Conservation (phyloP, 1,140 invertebrate species). For the Stegodyphus mimosarum region DNA sequence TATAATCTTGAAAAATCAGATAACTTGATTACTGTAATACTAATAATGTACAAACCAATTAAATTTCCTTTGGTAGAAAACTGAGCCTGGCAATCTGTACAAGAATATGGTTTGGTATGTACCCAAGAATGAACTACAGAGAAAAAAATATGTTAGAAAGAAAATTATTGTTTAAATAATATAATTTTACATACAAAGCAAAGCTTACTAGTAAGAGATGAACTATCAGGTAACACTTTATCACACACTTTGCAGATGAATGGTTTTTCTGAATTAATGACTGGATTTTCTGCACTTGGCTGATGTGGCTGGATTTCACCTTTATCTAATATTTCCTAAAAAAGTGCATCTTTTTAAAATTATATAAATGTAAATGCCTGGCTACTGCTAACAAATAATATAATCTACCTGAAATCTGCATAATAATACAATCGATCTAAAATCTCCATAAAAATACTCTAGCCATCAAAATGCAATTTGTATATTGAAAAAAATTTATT, state of each 20-base stretch:
- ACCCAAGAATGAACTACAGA: conserved; percentile 40
- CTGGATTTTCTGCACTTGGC: not conserved
- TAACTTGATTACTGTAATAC: too few species aligned
- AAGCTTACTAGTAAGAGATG: conserved; percentile 23
- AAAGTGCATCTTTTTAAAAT: not conserved
- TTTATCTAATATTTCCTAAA: not conserved
- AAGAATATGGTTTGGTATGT: conserved; percentile 62
- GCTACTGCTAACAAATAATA: too few species aligned
- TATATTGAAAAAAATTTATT: too few species aligned
- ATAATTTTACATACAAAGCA: not conserved
- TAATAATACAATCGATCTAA: too few species aligned
- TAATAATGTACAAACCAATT: conserved; percentile 52
- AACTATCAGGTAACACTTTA: conserved; percentile 2
- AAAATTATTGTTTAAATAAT: not conserved
- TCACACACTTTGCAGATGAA: conserved; percentile 25
- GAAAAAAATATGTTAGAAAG: not conserved
- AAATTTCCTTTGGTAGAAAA: conserved; percentile 64
- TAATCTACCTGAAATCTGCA: too few species aligned
- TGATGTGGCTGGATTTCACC: not conserved
- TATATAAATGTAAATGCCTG: not conserved
- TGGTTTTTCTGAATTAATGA: not conserved
- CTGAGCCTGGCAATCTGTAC: conserved; percentile 62
- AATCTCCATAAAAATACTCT: too few species aligned
- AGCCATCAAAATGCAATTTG: too few species aligned
- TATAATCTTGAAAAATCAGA: too few species aligned